Evolutionary conservation across 2,797 vertebrate genomes (phyloP).

Genomic region (Lacerta agilis): DNA sequence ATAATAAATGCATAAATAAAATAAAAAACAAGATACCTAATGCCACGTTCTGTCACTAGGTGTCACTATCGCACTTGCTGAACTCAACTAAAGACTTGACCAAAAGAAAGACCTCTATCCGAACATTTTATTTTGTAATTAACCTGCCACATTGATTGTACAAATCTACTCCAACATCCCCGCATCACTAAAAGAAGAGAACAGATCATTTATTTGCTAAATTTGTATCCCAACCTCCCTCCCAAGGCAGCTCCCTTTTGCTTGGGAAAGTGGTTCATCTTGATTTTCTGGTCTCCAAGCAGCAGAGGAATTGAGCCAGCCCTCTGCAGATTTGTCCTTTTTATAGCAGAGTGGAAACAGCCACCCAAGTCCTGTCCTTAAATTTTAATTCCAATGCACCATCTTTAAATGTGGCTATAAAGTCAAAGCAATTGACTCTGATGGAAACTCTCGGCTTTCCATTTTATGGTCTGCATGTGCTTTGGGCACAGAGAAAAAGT

Average conservation of each 20-base stretch:
- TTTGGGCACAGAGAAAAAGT: no score
- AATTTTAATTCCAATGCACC: background rate
- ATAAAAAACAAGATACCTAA: no score
- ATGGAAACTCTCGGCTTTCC: background rate
- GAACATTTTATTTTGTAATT: no score
- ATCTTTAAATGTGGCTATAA: background rate
- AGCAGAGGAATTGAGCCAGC: background rate
- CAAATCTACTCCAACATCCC: background rate
- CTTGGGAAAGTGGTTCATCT: no score
- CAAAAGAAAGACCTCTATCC: background rate
- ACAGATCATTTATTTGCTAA: no score
- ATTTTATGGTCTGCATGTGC: background rate
- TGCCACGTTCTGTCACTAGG: background rate
- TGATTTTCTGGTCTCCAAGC: background rate
- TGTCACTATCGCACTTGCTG: background rate
- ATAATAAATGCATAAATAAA: no score
- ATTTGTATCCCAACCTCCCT: no score
- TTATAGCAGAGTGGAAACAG: background rate
- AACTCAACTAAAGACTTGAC: background rate
- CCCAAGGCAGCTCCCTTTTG: background rate
- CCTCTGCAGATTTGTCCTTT: no score
- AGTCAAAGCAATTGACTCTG: background rate
- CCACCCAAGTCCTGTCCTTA: background rate
- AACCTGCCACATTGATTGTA: no score
- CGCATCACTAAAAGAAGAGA: background rate